Conservation (phyloP, 2,888 invertebrate species). For the Parnassius apollo region DNA sequence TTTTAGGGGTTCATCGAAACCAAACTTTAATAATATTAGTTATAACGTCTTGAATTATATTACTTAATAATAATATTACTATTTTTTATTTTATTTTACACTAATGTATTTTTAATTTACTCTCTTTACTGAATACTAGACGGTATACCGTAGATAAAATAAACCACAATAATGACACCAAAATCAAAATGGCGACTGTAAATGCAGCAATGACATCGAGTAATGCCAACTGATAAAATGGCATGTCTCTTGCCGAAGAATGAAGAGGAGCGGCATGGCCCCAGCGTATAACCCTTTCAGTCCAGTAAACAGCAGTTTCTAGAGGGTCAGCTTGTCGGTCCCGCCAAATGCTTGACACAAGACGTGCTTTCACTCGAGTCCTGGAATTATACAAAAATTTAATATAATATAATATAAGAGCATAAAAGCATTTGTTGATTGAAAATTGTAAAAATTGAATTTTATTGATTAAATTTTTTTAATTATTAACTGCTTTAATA, state of each 20-base stretch:
- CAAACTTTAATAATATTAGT: too few species aligned
- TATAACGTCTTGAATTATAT: too few species aligned
- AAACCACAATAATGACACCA: conserved; percentile 44
- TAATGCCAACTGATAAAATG: conserved; percentile 51
- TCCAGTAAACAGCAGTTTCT: conserved; percentile 81
- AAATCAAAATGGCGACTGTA: conserved; percentile 39
- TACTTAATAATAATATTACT: not conserved
- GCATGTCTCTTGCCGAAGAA: conserved; percentile 54
- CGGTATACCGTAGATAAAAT: conserved; percentile 45
- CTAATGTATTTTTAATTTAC: conserved; percentile 64
- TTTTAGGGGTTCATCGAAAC: too few species aligned
- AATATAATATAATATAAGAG: too few species aligned
- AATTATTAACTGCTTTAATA: too few species aligned
- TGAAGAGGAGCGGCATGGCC: conserved; percentile 56
- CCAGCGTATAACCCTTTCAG: conserved; percentile 78
- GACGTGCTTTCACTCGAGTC: conserved; percentile 63
- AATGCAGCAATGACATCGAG: conserved; percentile 59
- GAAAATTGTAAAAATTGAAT: too few species aligned
- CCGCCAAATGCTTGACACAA: conserved; percentile 74
- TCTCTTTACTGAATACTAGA: conserved; percentile 45
- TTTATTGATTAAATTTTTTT: too few species aligned
- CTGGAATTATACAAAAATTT: conserved; percentile 45
- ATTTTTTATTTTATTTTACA: not conserved
- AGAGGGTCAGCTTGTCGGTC: conserved; percentile 75
- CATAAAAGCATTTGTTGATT: too few species aligned